Conservation (phyloP, 2,113 vertebrate species). For the Leuciscus idus region DNA sequence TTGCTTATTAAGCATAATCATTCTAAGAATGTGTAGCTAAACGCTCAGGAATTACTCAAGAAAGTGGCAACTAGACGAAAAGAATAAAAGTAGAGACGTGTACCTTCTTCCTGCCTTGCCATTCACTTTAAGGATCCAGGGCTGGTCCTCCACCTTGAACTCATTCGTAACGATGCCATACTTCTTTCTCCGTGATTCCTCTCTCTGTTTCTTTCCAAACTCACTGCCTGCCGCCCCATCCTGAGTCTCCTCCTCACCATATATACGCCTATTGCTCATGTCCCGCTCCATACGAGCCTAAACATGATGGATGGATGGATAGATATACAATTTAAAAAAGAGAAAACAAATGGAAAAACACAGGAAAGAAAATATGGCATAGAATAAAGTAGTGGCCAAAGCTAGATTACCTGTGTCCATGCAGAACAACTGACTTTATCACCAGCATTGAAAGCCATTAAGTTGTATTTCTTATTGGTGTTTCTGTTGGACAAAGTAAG, state of each 20-base stretch:
- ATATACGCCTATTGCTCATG: slow-evolving; percentile 89
- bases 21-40: background rate
- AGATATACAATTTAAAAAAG: background rate
- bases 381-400: background rate
- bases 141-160: slow-evolving; percentile 90
- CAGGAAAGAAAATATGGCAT: background rate
- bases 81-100: background rate
- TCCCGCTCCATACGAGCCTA: slow-evolving; percentile 92
- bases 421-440: slow-evolving; percentile 88
- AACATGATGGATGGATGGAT: background rate
- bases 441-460: slow-evolving; percentile 91
- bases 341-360: background rate
- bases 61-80: background rate
- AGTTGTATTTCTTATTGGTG: slow-evolving; percentile 87
- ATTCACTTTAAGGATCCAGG: slow-evolving; percentile 90
- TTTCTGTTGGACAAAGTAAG: slow-evolving; percentile 73
- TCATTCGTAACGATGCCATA: slow-evolving; percentile 86
- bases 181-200: slow-evolving; percentile 88
- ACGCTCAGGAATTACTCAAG: background rate
- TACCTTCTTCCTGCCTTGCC: slow-evolving; percentile 89
- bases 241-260: slow-evolving; percentile 83
- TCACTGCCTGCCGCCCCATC: slow-evolving; percentile 88
- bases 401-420: slow-evolving; percentile 84
- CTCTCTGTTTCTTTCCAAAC: slow-evolving; percentile 88
- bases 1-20: background rate